These are phyloP conservation scores for Ammospiza caudacuta DNA, from an alignment of 2,113 vertebrate species.

Conservation along the genomic window DNA sequence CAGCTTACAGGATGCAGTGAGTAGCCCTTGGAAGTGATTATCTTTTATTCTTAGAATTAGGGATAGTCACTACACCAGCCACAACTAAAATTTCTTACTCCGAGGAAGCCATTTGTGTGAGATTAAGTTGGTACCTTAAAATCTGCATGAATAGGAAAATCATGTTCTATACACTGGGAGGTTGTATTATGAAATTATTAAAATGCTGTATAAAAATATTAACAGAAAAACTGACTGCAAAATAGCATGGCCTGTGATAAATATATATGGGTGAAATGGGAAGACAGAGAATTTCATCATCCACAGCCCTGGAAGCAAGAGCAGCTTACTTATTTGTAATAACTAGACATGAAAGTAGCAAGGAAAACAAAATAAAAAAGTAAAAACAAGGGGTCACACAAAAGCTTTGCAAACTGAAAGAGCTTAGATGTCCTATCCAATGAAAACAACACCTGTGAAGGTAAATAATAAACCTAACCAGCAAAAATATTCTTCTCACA, in stretches of 20 bases:
- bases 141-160: not conserved
- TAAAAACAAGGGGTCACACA: not conserved
- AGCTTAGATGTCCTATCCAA: not conserved
- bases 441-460: not conserved
- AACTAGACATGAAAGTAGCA: not conserved
- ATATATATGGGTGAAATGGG: fast-evolving
- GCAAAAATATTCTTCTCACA: not conserved
- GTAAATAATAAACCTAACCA: not conserved
- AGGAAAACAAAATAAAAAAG: not conserved
- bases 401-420: not conserved
- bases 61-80: not conserved
- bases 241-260: not conserved
- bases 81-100: not conserved
- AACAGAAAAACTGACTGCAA: not conserved
- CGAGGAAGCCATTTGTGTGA: not conserved
- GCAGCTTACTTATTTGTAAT: fast-evolving
- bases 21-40: not conserved
- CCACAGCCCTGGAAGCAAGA: not conserved
- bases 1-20: not conserved
- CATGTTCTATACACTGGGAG: fast-evolving
- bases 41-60: not conserved
- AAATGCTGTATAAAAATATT: not conserved
- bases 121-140: not conserved
- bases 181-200: not conserved
- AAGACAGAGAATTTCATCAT: not conserved